Percentiles rank a stretch among this genome's conserved stretches.
Evolutionary conservation across 23 tunicate genomes (phyloP).

Genomic region (Botrylloides violaceus): DNA sequence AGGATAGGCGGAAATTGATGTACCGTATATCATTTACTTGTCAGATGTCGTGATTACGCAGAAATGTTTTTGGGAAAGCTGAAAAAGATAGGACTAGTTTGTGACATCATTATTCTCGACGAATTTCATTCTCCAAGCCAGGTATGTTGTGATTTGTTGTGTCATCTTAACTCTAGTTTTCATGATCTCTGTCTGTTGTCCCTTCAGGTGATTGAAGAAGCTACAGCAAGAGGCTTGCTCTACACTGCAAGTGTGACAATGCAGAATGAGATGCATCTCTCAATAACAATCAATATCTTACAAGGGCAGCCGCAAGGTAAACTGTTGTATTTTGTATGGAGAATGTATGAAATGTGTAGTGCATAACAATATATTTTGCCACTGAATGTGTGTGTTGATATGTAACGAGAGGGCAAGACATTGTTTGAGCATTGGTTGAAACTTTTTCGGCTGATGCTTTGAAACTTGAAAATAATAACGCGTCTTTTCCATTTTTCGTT

Average conservation of each 20-base stretch:
- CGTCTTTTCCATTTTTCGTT: slow-evolving; percentile 14
- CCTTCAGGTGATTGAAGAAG: slow-evolving; percentile 22
- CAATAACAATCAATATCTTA: slow-evolving; percentile 16
- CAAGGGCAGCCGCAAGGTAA: slow-evolving; percentile 31
- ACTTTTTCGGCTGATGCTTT: too few species aligned
- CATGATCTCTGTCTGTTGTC: too few species aligned
- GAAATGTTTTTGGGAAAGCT: slow-evolving; percentile 20
- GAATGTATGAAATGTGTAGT: too few species aligned
- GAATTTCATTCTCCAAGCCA: slow-evolving; percentile 14
- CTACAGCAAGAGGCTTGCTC: slow-evolving; percentile 15
- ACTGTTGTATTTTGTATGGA: too few species aligned
- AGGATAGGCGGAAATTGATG: too few species aligned
- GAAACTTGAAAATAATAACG: too few species aligned
- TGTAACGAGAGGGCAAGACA: too few species aligned
- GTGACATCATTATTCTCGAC: slow-evolving; percentile 17
- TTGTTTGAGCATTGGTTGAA: too few species aligned
- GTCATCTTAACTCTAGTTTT: too few species aligned
- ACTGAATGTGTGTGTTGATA: too few species aligned
- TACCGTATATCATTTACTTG: background rate
- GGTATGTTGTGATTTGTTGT: background rate
- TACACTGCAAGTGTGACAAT: slow-evolving; percentile 20
- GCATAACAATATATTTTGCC: too few species aligned
- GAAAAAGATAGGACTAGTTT: slow-evolving; percentile 8
- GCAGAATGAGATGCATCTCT: slow-evolving; percentile 30
- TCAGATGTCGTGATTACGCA: slow-evolving; percentile 26